Conservation (phyloP, 2,797 vertebrate genomes). For the Taenioides sp. region DNA sequence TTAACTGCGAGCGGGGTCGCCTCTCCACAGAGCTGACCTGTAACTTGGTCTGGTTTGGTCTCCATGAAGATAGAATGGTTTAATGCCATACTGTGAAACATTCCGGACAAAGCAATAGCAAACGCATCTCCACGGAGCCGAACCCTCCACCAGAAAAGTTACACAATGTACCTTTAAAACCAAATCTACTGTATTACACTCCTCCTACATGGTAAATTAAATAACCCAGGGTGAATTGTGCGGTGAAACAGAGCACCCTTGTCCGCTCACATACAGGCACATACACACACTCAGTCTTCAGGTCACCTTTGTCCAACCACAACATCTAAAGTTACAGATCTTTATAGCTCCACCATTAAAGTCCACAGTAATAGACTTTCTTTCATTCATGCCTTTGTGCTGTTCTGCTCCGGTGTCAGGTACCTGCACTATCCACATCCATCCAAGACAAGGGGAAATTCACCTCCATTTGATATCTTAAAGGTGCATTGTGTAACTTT, state of each 20-base stretch:
- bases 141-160: too few species aligned
- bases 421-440: conserved; percentile 15
- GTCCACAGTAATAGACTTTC: conserved; percentile 21
- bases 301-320: conserved; percentile 6
- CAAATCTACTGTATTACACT: not conserved
- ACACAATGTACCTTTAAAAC: too few species aligned
- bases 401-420: conserved; percentile 17
- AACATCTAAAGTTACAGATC: conserved; percentile 24
- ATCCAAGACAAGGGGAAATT: too few species aligned
- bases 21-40: too few species aligned
- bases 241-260: not conserved
- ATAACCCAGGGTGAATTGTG: not conserved
- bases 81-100: too few species aligned
- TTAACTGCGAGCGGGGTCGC: too few species aligned
- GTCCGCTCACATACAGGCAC: not conserved
- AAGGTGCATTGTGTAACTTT: too few species aligned
- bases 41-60: too few species aligned
- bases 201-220: not conserved
- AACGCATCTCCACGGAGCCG: too few species aligned
- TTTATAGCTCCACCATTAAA: conserved; percentile 24
- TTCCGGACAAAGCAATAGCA: too few species aligned
- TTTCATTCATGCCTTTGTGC: conserved; percentile 17
- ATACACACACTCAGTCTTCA: not conserved
- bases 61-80: too few species aligned
- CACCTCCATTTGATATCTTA: too few species aligned